Conservation (phyloP, 2,888 invertebrate genomes). For the Hyposoter didymator region DNA sequence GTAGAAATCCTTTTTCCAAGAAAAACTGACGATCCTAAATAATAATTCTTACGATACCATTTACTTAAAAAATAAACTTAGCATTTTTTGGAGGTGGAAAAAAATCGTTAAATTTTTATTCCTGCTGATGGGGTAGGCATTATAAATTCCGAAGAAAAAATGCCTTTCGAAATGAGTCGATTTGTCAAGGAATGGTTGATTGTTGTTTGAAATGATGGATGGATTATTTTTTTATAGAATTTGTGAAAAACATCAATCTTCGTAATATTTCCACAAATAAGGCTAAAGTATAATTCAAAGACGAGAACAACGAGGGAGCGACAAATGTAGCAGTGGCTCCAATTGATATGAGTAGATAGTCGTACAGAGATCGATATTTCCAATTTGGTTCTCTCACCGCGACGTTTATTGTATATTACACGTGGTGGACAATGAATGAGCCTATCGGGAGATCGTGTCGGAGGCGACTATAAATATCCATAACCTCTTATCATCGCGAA, state of each 20-base stretch:
- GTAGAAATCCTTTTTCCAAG: no score
- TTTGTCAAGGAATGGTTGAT: background rate
- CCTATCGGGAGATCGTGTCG: conserved; percentile 1
- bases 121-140: background rate
- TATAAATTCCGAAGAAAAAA: no score
- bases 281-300: background rate
- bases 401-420: conserved; percentile 20
- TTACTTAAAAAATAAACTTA: no score
- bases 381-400: conserved; percentile 22
- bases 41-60: no score
- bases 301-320: background rate
- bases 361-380: conserved; percentile 46
- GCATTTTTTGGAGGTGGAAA: no score
- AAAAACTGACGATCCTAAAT: no score
- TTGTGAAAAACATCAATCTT: background rate
- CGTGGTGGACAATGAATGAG: conserved; percentile 25
- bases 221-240: background rate
- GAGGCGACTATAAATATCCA: background rate
- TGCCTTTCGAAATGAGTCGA: no score
- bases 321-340: background rate
- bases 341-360: conserved; percentile 23
- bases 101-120: background rate
- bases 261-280: background rate
- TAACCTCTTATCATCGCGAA: background rate
- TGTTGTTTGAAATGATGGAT: background rate